phyloP scores from a whole-genome alignment of 2,888 invertebrate genomes.

The Camponotus fellah region DNA sequence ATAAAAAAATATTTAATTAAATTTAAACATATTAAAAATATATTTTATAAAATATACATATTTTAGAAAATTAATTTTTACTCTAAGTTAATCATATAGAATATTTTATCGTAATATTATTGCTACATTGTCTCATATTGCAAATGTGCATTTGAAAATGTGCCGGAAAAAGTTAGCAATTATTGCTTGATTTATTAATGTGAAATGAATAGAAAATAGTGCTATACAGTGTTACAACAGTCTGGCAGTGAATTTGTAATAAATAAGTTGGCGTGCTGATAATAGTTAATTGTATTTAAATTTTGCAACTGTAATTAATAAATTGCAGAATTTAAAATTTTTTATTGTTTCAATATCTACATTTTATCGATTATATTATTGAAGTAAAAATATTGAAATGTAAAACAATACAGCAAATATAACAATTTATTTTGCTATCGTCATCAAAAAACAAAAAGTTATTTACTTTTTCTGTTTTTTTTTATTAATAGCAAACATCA shows the following conservation, averaged over 20 bases:
- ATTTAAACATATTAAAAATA: neutral
- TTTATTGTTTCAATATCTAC: neutral
- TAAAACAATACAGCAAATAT: neutral
- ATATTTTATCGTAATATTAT: constrained; percentile 26
- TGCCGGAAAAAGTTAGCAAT: constrained; percentile 62
- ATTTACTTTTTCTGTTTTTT: neutral
- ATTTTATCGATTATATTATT: neutral
- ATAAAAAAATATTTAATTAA: neutral
- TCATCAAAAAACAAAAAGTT: neutral
- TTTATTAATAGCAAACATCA: neutral
- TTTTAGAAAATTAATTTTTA: constrained; percentile 13
- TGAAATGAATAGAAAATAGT: constrained; percentile 52
- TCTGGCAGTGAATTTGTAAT: constrained; percentile 48
- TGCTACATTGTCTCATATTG: constrained; percentile 8
- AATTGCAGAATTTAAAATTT: constrained; percentile 9
- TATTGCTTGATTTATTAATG: constrained; percentile 34
- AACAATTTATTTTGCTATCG: neutral
- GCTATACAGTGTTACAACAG: constrained; percentile 50
- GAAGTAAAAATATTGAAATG: neutral
- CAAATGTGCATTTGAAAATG: constrained; percentile 60
- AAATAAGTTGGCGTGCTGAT: constrained; percentile 56
- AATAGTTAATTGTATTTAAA: constrained; percentile 36
- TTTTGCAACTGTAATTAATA: constrained; percentile 35
- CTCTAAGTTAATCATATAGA: constrained; percentile 23
- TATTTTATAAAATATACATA: neutral